These are phyloP conservation scores for Cephus cinctus DNA, from an alignment of 1,140 invertebrate genomes.

Conservation along the genomic window DNA sequence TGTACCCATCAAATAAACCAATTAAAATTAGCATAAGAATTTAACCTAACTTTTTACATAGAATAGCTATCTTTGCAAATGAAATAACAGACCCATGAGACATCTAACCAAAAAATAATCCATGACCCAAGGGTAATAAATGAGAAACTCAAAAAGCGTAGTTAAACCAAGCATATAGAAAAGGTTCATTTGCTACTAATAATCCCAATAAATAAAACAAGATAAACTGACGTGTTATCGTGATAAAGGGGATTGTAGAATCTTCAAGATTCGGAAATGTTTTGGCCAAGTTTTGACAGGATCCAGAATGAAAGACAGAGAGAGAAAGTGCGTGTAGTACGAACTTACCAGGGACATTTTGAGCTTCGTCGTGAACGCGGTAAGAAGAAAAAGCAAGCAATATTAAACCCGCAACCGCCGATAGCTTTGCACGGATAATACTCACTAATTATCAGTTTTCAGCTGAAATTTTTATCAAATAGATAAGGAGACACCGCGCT, in stretches of 20 bases:
- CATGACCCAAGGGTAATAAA: too few species aligned
- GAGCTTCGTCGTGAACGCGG: constrained; percentile 40
- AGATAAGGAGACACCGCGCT: constrained; percentile 2
- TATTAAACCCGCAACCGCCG: neutral
- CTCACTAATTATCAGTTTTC: neutral
- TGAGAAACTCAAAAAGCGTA: neutral
- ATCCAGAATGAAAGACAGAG: neutral
- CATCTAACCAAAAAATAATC: too few species aligned
- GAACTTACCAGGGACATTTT: constrained; percentile 46
- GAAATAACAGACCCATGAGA: too few species aligned
- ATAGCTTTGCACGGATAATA: neutral
- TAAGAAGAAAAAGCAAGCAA: constrained; percentile 1
- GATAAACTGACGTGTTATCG: neutral
- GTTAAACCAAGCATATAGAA: neutral
- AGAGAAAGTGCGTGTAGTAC: neutral
- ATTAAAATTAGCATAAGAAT: too few species aligned
- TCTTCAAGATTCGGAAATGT: too few species aligned
- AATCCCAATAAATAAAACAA: constrained; percentile 2
- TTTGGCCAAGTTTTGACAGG: neutral
- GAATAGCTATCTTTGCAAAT: too few species aligned
- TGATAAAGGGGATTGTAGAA: neutral
- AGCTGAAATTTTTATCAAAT: neutral
- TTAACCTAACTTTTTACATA: too few species aligned
- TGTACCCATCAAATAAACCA: too few species aligned
- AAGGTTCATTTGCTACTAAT: neutral